Conservation (phyloP, 2,113 vertebrate genomes). For the Oenanthe melanoleuca region DNA sequence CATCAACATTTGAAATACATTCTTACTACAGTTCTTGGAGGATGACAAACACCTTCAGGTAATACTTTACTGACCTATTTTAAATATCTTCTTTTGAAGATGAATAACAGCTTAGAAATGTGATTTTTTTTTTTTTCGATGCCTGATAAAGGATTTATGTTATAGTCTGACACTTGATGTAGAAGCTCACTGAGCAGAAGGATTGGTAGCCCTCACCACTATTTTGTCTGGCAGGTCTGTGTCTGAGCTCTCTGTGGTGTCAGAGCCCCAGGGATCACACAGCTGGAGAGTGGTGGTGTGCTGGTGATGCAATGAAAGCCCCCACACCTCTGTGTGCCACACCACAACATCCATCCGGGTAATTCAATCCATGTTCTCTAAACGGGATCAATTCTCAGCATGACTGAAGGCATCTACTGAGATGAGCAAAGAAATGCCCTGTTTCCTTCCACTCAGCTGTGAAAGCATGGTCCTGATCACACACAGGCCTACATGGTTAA, state of each 20-base stretch:
- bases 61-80: background rate
- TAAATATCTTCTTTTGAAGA: background rate
- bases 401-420: background rate
- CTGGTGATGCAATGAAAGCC: background rate
- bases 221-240: background rate
- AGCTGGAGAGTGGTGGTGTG: background rate
- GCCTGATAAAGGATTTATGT: background rate
- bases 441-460: background rate
- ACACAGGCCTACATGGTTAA: fast-evolving
- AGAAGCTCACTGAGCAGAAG: background rate
- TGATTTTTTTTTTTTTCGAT: background rate
- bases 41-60: background rate
- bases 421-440: background rate
- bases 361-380: background rate
- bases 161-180: background rate
- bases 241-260: background rate
- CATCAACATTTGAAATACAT: background rate
- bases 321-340: background rate
- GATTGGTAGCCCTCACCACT: background rate
- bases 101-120: background rate
- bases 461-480: background rate
- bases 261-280: background rate
- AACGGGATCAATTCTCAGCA: background rate
- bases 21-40: background rate
- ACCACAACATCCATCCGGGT: background rate